Conservation (phyloP, 2,888 invertebrate genomes). For the Glyphotaelius pellucidus region DNA sequence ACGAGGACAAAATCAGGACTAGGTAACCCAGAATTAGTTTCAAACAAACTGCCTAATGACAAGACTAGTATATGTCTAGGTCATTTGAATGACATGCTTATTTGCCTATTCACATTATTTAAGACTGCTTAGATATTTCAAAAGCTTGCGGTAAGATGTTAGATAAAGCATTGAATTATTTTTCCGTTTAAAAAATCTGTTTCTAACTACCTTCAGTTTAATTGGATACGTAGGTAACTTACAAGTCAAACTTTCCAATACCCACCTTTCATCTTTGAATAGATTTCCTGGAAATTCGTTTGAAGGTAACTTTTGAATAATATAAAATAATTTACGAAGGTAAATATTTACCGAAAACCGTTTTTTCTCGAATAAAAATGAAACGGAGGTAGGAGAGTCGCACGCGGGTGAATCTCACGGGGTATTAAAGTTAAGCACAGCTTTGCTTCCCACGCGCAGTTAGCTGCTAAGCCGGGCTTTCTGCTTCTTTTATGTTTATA, state of each 20-base stretch:
- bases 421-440: neutral
- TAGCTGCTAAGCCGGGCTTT: neutral
- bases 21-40: too few species aligned
- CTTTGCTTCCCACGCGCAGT: neutral
- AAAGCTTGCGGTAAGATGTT: neutral
- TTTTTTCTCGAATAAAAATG: neutral
- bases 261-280: neutral
- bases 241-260: neutral
- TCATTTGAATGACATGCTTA: too few species aligned
- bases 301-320: neutral
- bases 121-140: neutral
- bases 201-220: neutral
- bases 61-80: too few species aligned
- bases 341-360: neutral
- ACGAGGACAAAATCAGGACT: too few species aligned
- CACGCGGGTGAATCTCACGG: neutral
- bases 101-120: neutral
- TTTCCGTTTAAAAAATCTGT: neutral
- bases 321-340: neutral
- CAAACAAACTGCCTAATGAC: too few species aligned
- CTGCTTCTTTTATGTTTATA: neutral
- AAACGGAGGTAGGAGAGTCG: neutral
- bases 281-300: neutral
- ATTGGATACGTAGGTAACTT: neutral
- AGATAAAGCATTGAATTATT: neutral